Conservation (phyloP, 2,113 vertebrate genomes). For the Morone saxatilis region DNA sequence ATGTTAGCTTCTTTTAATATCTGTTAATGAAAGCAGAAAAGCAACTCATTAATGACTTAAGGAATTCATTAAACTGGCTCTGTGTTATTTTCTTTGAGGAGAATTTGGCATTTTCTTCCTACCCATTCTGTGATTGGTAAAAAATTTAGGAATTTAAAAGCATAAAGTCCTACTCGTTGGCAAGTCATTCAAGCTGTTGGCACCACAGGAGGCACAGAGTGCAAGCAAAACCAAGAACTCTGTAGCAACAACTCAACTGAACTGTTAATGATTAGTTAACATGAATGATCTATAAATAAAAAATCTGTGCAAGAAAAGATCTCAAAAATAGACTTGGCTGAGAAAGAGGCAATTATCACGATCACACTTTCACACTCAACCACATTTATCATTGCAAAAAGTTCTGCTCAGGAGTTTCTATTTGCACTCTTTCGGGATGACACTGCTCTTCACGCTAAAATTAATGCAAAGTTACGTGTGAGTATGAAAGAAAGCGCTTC, state of each 20-base stretch:
- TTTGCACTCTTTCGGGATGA: conserved; percentile 19
- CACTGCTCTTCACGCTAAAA: background rate
- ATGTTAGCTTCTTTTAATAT: background rate
- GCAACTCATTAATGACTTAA: background rate
- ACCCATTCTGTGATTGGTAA: background rate
- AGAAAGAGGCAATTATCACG: conserved; percentile 77
- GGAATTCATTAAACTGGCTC: background rate
- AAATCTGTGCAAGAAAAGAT: conserved; percentile 19
- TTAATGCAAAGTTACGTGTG: conserved; percentile 15
- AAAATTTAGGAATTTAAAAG: background rate
- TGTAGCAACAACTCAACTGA: conserved; percentile 41
- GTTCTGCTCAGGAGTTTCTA: conserved; percentile 50
- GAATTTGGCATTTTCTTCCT: background rate
- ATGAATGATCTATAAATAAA: conserved; percentile 56
- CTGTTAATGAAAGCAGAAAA: background rate
- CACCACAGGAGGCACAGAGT: conserved; percentile 1
- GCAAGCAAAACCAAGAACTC: conserved; percentile 14
- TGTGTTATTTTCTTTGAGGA: conserved; percentile 8
- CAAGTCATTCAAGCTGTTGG: conserved; percentile 31
- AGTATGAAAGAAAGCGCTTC: background rate
- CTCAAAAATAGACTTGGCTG: conserved; percentile 69
- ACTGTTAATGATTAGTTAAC: conserved; percentile 50
- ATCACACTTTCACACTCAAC: conserved; percentile 53
- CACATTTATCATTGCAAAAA: conserved; percentile 40
- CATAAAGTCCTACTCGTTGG: background rate